Base-by-base conservation (phyloP, 2,797 vertebrate species). In the Phyllotis vaccarum region DNA sequence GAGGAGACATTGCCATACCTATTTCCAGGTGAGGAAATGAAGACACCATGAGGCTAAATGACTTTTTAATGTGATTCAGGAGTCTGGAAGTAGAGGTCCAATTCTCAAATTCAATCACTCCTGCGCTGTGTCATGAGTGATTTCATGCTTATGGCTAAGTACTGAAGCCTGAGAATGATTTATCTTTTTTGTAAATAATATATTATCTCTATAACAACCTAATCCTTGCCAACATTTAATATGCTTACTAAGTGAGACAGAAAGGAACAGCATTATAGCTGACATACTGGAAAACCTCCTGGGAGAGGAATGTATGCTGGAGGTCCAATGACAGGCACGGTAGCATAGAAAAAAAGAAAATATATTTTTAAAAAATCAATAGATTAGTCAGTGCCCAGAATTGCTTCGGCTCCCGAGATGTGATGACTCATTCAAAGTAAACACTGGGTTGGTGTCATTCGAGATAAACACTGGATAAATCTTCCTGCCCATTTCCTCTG, bases 151-250 rank as follows among this genome's bases (percentile, higher is more conserved):
- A 96, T 60, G 43, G 93, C 58, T 95, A 43, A 91, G 86, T 49
- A 76, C 75, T 1, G 6, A 72, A 85, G 86, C 95, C 87, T 14
- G 76, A 95, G 81, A 85, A 94, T 91, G 90, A 95, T 68, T 93
- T 78, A 79, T 93, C 58, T 76, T 86, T 89, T 86, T 78, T 90
- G 56, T 27, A 72, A 95, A 94, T 89, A 96, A 97, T 86, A 64
- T 72, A 92, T 96, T 79, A 95, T 83, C 86, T 80, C 74, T 95
- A 40, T 94, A 95, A 95, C 80, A 94, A 94, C 40, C 80, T 91
- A 72, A 89, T 91, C 90, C 91, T 90, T 14, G 0, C 75, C 56
- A 40, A 66, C 40, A 24, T 86, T 91, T 87, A 54, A 46, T n/a
- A 60, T 31, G 66, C 79, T 82, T 80, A 82, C 56, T 87, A 5